Evolutionary conservation across 2,113 vertebrate species (phyloP), one percentile per base, ranked within the genome.

Genomic region (Strix aluco): DNA sequence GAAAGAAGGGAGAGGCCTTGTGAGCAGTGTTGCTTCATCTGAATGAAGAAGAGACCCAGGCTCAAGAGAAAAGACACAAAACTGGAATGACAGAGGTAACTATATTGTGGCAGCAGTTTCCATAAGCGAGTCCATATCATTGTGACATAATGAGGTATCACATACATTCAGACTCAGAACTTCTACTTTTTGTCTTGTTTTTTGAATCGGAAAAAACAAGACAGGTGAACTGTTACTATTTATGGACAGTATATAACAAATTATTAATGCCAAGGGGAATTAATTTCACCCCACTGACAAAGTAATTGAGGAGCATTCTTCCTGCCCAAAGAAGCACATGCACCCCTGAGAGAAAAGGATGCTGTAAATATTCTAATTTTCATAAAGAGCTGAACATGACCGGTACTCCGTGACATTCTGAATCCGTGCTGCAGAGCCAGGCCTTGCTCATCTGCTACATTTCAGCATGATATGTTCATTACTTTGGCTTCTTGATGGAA

Each of bases 51-150:
- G 46, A 63, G 58, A 19, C 3, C 18, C 58, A 88, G 66, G 57
- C 34, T 79, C 52, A 44, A n/a, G 52, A 72, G 16, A 81, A 71
- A 93, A 51, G 29, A 61, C 40, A 69, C 13, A 88, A 61, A 52
- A 34, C 55, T 22, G 23, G 62, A 90, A 30, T 46, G 15, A 34
- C 34, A 44, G 32, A 26, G 46, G 6, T 65, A 54, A 46, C 57
- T 27, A 22, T 13, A 23, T 11, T 1, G 0, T 23, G 25, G 62
- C 86, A 86, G 58, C 42, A 46, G 58, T 46, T 86, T 86, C 71
- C 67, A 40, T 36, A n/a, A 38, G 1, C 0, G 8, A 51, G 15
- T 26, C 15, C 0, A 0, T 19, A 52, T n/a, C 38, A 51, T 15
- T 47, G 71, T 2, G 3, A 59, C 26, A 16, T 38, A 32, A 74